Evolutionary conservation across 2,888 invertebrate species (phyloP).

Genomic region (Anarsia innoxiella): DNA sequence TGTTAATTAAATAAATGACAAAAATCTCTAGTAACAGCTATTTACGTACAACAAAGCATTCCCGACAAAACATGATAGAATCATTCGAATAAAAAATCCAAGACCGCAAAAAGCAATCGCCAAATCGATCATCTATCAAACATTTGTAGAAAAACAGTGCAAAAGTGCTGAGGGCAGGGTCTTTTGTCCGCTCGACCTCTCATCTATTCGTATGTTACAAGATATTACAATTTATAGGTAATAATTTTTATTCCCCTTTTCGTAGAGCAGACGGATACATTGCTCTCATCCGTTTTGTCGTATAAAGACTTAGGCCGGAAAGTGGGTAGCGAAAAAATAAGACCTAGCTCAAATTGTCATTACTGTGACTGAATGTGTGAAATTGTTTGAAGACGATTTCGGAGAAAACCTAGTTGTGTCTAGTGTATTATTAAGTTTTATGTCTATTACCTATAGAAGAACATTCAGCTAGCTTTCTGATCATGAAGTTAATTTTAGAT

Average conservation of each 20-base stretch:
- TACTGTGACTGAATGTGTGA: neutral
- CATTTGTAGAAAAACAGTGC: constrained; percentile 3
- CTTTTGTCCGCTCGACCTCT: constrained; percentile 7
- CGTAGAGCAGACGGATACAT: neutral
- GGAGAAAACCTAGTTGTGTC: no score
- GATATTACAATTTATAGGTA: neutral
- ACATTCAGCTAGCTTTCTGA: no score
- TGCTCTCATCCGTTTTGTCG: neutral
- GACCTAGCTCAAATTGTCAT: neutral
- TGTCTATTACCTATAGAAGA: no score
- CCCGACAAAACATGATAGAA: neutral
- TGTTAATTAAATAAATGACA: no score
- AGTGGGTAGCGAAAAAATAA: neutral
- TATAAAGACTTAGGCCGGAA: neutral
- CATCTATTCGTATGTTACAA: constrained; percentile 6
- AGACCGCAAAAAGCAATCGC: constrained; percentile 5
- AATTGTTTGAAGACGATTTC: no score
- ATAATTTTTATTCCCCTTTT: constrained; percentile 9
- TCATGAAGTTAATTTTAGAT: no score
- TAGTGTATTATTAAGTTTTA: no score
- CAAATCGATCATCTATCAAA: constrained; percentile 4
- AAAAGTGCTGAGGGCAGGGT: constrained; percentile 5
- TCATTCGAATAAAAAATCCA: neutral
- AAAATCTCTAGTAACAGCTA: neutral
- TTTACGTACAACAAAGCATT: neutral